phyloP scores from a whole-genome alignment of 2,113 vertebrate species.

The Nestor notabilis region DNA sequence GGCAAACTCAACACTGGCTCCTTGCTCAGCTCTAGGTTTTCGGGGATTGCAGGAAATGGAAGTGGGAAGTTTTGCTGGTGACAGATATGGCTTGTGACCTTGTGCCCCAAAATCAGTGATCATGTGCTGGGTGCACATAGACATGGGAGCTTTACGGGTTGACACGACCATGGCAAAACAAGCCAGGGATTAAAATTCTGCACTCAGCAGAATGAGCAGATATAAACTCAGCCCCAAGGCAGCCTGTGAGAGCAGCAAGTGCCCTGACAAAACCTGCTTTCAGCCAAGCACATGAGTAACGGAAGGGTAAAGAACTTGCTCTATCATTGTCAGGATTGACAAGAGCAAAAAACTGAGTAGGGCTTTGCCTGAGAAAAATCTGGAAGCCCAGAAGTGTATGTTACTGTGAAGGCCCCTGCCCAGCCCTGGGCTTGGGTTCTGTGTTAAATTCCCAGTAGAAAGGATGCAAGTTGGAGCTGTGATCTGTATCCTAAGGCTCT shows the following conservation, averaged over 20 bases:
- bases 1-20: conserved; percentile 56
- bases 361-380: neutral
- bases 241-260: neutral
- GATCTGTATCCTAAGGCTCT: neutral
- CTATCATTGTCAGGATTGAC: neutral
- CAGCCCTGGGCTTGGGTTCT: neutral
- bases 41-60: conserved; percentile 63
- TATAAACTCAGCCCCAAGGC: neutral
- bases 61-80: conserved; percentile 43
- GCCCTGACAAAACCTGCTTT: neutral
- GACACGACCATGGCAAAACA: neutral
- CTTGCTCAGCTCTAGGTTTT: conserved; percentile 50
- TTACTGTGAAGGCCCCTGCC: neutral
- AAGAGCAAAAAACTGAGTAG: neutral
- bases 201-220: neutral
- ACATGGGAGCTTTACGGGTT: neutral
- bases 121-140: neutral
- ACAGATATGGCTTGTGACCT: conserved; percentile 49
- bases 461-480: neutral
- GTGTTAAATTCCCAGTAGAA: neutral
- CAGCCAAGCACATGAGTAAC: neutral
- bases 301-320: neutral
- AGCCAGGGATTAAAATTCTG: conserved; percentile 13
- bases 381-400: neutral
- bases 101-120: conserved; percentile 18